Percentiles rank a stretch among this genome's conserved stretches.
These are phyloP conservation scores for Camponotus vicinus DNA, from an alignment of 1,140 invertebrate genomes.

Conservation along the genomic window DNA sequence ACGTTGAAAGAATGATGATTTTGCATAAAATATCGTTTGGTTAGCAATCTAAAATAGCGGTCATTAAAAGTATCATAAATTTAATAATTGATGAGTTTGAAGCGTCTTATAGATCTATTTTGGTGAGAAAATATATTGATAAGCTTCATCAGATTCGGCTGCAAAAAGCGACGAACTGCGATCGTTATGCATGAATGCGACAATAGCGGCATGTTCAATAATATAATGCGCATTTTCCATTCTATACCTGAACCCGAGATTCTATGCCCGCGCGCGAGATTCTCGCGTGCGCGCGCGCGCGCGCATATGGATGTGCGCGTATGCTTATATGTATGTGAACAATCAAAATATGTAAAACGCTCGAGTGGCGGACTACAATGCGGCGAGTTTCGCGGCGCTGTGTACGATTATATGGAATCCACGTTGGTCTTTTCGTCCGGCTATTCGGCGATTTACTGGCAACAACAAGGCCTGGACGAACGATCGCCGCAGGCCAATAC, in stretches of 20 bases:
- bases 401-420: slow-evolving; percentile 61
- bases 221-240: slow-evolving; percentile 59
- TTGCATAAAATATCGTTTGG: background rate
- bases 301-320: background rate
- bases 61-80: background rate
- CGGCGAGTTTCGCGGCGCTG: slow-evolving; percentile 32
- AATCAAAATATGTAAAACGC: slow-evolving; percentile 72
- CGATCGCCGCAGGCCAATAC: background rate
- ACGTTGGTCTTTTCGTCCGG: slow-evolving; percentile 56
- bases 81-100: background rate
- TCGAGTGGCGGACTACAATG: slow-evolving; percentile 64
- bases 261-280: background rate
- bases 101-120: background rate
- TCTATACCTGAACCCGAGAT: background rate
- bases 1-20: background rate
- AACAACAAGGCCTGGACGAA: slow-evolving; percentile 27
- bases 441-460: slow-evolving; percentile 50
- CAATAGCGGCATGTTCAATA: slow-evolving; percentile 12
- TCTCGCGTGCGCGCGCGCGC: too few relatives aligned
- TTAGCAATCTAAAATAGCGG: background rate
- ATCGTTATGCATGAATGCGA: background rate
- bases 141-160: background rate
- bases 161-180: slow-evolving; percentile 25
- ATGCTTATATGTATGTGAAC: background rate
- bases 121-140: background rate